These are phyloP conservation scores for Dolomedes plantarius DNA, from an alignment of 2,888 invertebrate genomes.

Conservation along the genomic window DNA sequence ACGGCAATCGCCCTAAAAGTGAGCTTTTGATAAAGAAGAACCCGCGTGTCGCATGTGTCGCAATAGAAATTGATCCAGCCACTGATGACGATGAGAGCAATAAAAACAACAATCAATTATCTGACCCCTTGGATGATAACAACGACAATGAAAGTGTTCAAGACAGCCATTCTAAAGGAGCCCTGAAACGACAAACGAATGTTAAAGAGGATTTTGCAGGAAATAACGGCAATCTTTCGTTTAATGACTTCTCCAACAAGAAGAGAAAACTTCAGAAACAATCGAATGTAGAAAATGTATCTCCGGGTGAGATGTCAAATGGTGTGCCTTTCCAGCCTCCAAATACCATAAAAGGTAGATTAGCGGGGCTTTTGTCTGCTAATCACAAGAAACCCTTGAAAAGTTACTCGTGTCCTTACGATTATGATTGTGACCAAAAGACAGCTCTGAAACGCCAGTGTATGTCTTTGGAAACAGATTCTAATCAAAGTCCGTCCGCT, in stretches of 20 bases:
- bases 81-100: slow-evolving; percentile 65
- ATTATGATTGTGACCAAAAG: slow-evolving; percentile 19
- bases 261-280: slow-evolving; percentile 53
- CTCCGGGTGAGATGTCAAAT: slow-evolving; percentile 21
- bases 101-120: slow-evolving; percentile 27
- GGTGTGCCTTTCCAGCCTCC: neutral
- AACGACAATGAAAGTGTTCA: neutral
- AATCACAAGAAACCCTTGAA: slow-evolving; percentile 39
- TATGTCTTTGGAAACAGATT: slow-evolving; percentile 50
- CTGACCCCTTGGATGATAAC: neutral
- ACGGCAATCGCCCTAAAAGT: slow-evolving; percentile 39
- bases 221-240: slow-evolving; percentile 24
- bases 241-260: neutral
- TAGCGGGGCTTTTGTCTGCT: slow-evolving; percentile 32
- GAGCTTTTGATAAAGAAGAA: slow-evolving; percentile 29
- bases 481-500: slow-evolving; percentile 29
- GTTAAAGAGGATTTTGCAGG: slow-evolving; percentile 32
- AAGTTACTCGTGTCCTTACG: slow-evolving; percentile 64
- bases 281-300: slow-evolving; percentile 34
- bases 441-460: slow-evolving; percentile 38
- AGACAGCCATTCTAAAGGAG: neutral
- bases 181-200: slow-evolving; percentile 46
- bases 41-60: slow-evolving; percentile 37
- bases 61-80: slow-evolving; percentile 65
- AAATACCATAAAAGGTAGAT: slow-evolving; percentile 22